Evolutionary conservation across 2,113 vertebrate genomes (phyloP), one percentile per base, ranked within the genome.

Genomic region (Seriola dumerili): DNA sequence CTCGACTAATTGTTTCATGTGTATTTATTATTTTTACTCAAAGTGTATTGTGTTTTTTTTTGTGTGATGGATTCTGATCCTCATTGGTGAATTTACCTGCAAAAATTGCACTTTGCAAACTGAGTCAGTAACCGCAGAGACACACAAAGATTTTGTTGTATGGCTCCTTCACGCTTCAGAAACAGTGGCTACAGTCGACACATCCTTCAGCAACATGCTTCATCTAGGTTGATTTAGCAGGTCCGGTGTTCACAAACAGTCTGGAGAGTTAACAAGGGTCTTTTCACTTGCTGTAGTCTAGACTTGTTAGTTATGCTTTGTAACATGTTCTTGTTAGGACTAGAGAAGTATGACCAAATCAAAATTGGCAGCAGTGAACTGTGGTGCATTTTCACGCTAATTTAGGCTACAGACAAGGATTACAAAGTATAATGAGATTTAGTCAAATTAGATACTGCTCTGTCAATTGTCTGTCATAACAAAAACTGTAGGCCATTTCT

Each of bases 341-440:
- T 29, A 46, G 21, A 62, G 48, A 72, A 68, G 52, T 81, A 32
- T 52, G 61, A 61, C 64, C 70, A 76, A 76, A 87, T 83, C 34
- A 58, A 57, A 84, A 74, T 21, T 88, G 84, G 52, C 88, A 89
- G 87, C 81, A 55, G 29, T 78, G 71, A 72, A 76, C 63, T 36
- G 62, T 65, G 42, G 48, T 36, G 21, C 10, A 73, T 79, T 88
- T 81, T 79, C 40, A 82, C 71, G 67, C 25, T 77, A 68, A 88
- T 88, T 82, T 62, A 70, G 8, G 48, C 73, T 29, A 64, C n/a
- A 79, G 81, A 84, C 59, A 79, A 64, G 58, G 10, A 82, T 75
- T 88, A 75, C 16, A 69, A 81, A 75, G 76, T 38, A 64, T 83
- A 79, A 86, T 67, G 38, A 85, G 83, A 74, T 76, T 82, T 76